Evolutionary conservation across 2,113 vertebrate species (phyloP).

Genomic region (Uropsilus gracilis): DNA sequence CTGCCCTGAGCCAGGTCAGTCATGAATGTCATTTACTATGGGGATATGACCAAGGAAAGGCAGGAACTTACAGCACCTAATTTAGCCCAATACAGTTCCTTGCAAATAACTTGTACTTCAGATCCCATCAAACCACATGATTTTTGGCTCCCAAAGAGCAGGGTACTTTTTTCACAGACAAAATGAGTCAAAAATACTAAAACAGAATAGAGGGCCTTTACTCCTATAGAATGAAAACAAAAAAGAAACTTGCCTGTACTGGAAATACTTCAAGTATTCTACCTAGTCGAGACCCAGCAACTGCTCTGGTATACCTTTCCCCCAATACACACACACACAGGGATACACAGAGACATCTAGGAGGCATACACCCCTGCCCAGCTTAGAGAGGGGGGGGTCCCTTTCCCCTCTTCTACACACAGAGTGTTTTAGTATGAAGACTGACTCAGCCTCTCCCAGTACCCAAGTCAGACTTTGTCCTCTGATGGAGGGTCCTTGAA

Average conservation of each 20-base stretch:
- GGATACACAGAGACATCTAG: too few species aligned
- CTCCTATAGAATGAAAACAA: neutral
- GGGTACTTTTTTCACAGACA: neutral
- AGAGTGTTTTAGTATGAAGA: neutral
- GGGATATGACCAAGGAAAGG: neutral
- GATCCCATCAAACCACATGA: neutral
- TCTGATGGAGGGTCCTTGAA: neutral
- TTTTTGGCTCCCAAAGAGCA: neutral
- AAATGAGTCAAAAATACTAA: neutral
- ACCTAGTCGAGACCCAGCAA: neutral
- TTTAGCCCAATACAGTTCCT: neutral
- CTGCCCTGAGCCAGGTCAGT: neutral
- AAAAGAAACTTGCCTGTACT: neutral
- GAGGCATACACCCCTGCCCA: neutral
- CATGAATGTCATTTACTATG: neutral
- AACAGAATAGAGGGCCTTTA: neutral
- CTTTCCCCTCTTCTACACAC: neutral
- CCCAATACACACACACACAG: neutral
- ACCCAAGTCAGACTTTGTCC: neutral
- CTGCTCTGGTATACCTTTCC: neutral
- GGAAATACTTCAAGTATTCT: neutral
- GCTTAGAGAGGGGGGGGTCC: neutral
- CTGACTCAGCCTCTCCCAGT: neutral
- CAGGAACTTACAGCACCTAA: neutral
- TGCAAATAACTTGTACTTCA: neutral